Percentiles rank a stretch among this genome's conserved stretches.
Conservation (phyloP, 2,888 invertebrate genomes). For the Gymnosoma rotundatum region DNA sequence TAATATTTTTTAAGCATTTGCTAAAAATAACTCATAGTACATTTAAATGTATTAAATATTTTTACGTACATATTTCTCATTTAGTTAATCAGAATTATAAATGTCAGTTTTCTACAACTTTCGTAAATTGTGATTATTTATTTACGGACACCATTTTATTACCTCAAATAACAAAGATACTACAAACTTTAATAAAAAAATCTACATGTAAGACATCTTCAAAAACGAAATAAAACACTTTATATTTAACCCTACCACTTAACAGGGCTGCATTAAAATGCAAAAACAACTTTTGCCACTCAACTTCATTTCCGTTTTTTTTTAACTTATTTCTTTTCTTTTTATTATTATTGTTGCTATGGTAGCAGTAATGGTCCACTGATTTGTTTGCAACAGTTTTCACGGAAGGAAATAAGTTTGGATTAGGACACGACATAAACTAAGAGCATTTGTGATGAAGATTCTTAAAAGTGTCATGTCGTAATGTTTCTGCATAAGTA, state of each 20-base stretch:
- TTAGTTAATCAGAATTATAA: too few species aligned
- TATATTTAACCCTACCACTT: constrained; percentile 36
- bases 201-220: constrained; percentile 19
- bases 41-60: too few species aligned
- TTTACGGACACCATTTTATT: neutral
- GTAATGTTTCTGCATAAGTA: constrained; percentile 67
- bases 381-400: constrained; percentile 72
- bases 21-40: too few species aligned
- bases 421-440: constrained; percentile 77
- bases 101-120: too few species aligned
- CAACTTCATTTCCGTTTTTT: constrained; percentile 67
- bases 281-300: constrained; percentile 51
- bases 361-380: constrained; percentile 44
- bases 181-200: constrained; percentile 26
- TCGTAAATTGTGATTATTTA: too few species aligned
- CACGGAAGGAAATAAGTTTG: constrained; percentile 79
- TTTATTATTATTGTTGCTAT: constrained; percentile 15
- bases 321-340: neutral
- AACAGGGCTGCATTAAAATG: neutral
- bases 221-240: constrained; percentile 33
- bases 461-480: constrained; percentile 67
- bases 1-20: too few species aligned
- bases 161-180: neutral
- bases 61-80: too few species aligned
- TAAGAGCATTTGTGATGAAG: constrained; percentile 71